These are phyloP conservation scores for Drosophila yakuba DNA, from an alignment of 1,140 invertebrate genomes.

Conservation along the genomic window DNA sequence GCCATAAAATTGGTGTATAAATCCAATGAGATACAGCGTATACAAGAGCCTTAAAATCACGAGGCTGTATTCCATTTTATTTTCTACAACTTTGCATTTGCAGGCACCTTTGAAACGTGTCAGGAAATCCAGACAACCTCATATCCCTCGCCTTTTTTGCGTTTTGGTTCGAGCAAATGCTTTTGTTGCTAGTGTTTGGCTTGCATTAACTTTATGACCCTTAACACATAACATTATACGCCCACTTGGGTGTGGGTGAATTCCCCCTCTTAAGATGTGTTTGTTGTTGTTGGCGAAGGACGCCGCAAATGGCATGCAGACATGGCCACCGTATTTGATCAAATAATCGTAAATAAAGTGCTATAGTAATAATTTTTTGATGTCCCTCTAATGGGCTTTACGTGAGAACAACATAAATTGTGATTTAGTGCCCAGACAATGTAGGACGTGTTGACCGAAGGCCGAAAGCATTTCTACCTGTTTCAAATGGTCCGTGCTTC, in stretches of 20 bases:
- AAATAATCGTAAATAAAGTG: conserved; percentile 81
- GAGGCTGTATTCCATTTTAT: conserved; percentile 18
- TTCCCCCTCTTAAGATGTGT: background rate
- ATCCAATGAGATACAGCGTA: background rate
- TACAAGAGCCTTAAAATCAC: conserved; percentile 1
- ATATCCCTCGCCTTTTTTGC: conserved; percentile 29
- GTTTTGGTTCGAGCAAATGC: conserved; percentile 29
- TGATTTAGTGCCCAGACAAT: conserved; percentile 63
- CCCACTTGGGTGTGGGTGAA: conserved; percentile 32
- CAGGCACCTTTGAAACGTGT: conserved; percentile 37
- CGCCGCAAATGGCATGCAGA: conserved; percentile 45
- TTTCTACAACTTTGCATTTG: conserved; percentile 41
- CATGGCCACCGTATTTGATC: conserved; percentile 61
- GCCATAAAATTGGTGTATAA: background rate
- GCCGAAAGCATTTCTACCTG: conserved; percentile 31
- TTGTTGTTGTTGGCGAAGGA: conserved; percentile 10
- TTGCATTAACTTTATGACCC: conserved; percentile 79
- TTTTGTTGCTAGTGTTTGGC: conserved; percentile 62
- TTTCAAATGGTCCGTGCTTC: conserved; percentile 12
- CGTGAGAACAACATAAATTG: conserved; percentile 71
- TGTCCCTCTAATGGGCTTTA: conserved; percentile 73
- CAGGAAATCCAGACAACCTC: conserved; percentile 12
- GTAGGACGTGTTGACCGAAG: conserved; percentile 47
- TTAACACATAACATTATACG: conserved; percentile 62
- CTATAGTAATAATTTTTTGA: conserved; percentile 79